These are phyloP conservation scores for Napeogenes inachia DNA, from an alignment of 2,888 invertebrate species.

Conservation along the genomic window DNA sequence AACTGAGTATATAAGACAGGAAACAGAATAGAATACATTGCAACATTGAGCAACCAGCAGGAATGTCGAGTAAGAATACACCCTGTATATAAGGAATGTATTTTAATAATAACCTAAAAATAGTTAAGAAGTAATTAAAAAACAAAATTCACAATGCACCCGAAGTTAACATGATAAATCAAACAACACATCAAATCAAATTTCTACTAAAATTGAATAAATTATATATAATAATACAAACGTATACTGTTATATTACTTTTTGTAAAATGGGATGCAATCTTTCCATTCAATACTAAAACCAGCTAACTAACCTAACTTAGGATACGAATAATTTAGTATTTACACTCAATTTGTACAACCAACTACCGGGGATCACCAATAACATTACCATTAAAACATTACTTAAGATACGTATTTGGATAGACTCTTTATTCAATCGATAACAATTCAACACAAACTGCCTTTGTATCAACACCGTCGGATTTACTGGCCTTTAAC, in stretches of 20 bases:
- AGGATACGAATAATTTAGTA: constrained; percentile 65
- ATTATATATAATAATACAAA: constrained; percentile 63
- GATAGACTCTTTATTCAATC: constrained; percentile 74
- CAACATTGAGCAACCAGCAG: constrained; percentile 24
- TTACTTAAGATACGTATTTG: constrained; percentile 74
- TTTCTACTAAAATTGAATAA: constrained; percentile 69
- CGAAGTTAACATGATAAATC: constrained; percentile 51
- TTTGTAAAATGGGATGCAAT: constrained; percentile 50
- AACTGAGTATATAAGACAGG: constrained; percentile 49
- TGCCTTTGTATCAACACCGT: constrained; percentile 58
- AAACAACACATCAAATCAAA: constrained; percentile 61
- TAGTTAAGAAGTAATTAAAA: constrained; percentile 29
- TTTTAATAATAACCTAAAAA: constrained; percentile 1
- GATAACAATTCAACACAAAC: constrained; percentile 66
- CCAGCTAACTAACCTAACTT: constrained; percentile 58
- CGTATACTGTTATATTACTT: constrained; percentile 46
- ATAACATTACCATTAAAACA: constrained; percentile 56
- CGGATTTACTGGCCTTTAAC: constrained; percentile 69
- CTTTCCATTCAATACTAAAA: constrained; percentile 33
- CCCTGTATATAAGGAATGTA: background rate
- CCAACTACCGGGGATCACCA: constrained; percentile 61
- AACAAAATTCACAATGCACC: constrained; percentile 54
- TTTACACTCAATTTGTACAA: constrained; percentile 72
- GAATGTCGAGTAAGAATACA: background rate
- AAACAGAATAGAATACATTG: constrained; percentile 30